Percentiles rank a stretch among this genome's conserved stretches.
phyloP scores from a whole-genome alignment of 2,797 vertebrate genomes.

The Oryzias dopingdopingensis region DNA sequence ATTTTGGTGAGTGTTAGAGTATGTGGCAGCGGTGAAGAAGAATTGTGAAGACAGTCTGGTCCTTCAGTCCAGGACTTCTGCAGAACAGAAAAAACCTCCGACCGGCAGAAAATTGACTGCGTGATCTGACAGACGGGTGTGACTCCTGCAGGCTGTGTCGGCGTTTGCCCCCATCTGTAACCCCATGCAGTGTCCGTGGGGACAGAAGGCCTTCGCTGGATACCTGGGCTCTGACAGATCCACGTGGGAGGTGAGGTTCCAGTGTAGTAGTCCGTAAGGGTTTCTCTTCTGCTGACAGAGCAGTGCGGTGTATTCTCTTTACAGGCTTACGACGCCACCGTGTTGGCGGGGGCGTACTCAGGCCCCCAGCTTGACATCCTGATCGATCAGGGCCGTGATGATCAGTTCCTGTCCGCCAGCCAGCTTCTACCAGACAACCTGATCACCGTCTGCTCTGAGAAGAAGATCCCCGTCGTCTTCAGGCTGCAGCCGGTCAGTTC shows the following conservation, averaged over 20 bases:
- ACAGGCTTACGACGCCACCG: conserved; percentile 89
- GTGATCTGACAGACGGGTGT: too few relatives aligned
- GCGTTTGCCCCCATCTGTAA: conserved; percentile 97
- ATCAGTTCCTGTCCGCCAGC: conserved; percentile 90
- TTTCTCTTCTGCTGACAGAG: not conserved
- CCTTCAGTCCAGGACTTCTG: too few relatives aligned
- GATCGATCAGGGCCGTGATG: conserved; percentile 94
- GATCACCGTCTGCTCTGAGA: conserved; percentile 89
- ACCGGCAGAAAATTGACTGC: too few relatives aligned
- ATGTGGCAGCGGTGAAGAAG: too few relatives aligned
- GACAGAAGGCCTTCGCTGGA: conserved; percentile 91
- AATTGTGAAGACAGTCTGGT: too few relatives aligned
- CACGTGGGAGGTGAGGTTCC: conserved; percentile 87
- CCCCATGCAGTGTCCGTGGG: conserved; percentile 92
- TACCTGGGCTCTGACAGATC: conserved; percentile 88
- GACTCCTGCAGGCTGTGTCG: conserved; percentile 83
- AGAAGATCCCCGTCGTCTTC: conserved; percentile 90
- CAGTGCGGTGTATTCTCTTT: not conserved
- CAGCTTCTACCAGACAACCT: conserved; percentile 94
- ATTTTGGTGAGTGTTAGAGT: too few relatives aligned
- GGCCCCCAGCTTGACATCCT: conserved; percentile 88
- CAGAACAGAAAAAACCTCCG: too few relatives aligned
- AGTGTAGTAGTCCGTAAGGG: not conserved
- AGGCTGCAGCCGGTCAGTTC: conserved; percentile 90
- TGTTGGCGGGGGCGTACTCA: conserved; percentile 81